Evolutionary conservation across 2,888 invertebrate species (phyloP), one percentile per base, ranked within the genome.

Genomic region (Morpho achilles): DNA sequence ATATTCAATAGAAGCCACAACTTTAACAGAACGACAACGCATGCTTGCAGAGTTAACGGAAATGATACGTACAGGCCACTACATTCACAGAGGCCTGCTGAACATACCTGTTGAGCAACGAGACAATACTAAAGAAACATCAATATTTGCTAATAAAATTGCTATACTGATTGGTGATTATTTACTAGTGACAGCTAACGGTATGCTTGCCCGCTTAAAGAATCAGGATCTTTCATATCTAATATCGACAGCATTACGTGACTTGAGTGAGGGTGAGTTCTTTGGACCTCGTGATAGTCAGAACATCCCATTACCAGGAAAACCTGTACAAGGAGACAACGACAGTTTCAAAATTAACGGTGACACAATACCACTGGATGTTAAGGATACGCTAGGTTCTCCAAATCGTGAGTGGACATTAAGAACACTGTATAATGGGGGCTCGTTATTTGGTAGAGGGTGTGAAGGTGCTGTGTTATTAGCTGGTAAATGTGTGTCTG

Each of bases 121-220:
- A 67, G 76, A 87, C 9, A 83, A 89, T 23, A 92, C 92, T 54
- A 87, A 90, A 40, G 93, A 94, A 50, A 95, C 96, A 59, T 94
- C 96, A 87, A 92, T 95, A 75, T 96, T 96, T 79, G 97, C 97
- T 0, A 97, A 97, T 77, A 97, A 97, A 90, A 95, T 97, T 70
- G 96, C 97, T 0, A 92, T 97, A 8, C 89, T 97, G 0, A 95
- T 96, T 64, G 97, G 96, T 39, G 97, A 97, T 77, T 97, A 96
- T 77, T 88, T 97, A 59, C 86, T 97, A 0, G 95, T 95, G 32
- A 96, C 94, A 60, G 96, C 96, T 56, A 96, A 96, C 71, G 93
- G 94, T 2, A 96, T 95, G 82, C 84, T 97, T 23, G 96, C 97
- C 1, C 91, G 93, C 56, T 87, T 97, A 9, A 86, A 86, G 65